Conservation (phyloP, 1,140 invertebrate species). For the Campoletis sonorensis region DNA sequence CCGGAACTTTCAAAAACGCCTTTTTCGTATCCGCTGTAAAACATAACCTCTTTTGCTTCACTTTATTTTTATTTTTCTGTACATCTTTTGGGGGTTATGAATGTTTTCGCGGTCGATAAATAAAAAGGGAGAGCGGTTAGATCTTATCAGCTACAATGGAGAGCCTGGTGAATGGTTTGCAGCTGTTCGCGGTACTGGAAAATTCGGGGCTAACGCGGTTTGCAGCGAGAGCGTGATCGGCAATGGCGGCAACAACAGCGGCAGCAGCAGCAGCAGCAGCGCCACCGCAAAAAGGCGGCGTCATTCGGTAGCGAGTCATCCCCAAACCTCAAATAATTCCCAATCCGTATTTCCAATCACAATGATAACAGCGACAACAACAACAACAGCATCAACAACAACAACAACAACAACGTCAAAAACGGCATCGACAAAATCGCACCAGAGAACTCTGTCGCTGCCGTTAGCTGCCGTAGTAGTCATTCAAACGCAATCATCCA, state of each 20-base stretch:
- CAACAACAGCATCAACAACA: slow-evolving; percentile 56
- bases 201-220: slow-evolving; percentile 62
- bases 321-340: slow-evolving; percentile 73
- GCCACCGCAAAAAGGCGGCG: slow-evolving; percentile 72
- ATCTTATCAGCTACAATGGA: slow-evolving; percentile 52
- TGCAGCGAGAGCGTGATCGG: slow-evolving; percentile 67
- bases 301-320: slow-evolving; percentile 76
- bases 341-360: slow-evolving; percentile 63
- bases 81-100: background rate
- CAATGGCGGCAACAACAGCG: background rate
- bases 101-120: background rate
- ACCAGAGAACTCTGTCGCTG: slow-evolving; percentile 82
- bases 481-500: slow-evolving; percentile 76
- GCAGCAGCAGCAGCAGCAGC: slow-evolving; percentile 53
- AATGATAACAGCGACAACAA: slow-evolving; percentile 59
- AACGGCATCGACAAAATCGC: slow-evolving; percentile 73
- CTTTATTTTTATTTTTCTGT: background rate
- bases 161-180: slow-evolving; percentile 71
- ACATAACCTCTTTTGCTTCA: background rate
- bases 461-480: slow-evolving; percentile 78
- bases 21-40: background rate
- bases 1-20: too few species aligned
- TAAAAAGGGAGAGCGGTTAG: background rate
- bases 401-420: slow-evolving; percentile 53
- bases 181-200: slow-evolving; percentile 72